These are phyloP conservation scores for Hecatera dysodea DNA, from an alignment of 2,888 invertebrate species.

Conservation along the genomic window DNA sequence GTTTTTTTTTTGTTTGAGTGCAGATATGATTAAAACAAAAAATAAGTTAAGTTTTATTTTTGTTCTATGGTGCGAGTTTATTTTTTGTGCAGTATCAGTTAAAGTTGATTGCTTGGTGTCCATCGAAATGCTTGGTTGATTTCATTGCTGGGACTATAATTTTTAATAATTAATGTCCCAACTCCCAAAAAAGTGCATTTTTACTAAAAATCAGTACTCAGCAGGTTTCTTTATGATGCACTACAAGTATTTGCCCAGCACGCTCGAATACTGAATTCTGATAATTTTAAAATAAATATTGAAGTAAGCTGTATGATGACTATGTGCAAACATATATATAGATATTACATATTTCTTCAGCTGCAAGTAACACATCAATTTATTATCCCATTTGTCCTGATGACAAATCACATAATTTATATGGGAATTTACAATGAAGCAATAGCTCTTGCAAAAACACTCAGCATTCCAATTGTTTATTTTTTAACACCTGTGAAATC, in stretches of 20 bases:
- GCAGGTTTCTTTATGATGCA: not conserved
- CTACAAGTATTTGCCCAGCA: not conserved
- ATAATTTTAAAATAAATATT: constrained; percentile 4
- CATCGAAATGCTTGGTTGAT: not conserved
- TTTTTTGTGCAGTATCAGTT: no score
- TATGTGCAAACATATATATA: constrained; percentile 4
- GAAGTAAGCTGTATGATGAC: constrained; percentile 19
- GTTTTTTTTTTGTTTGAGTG: no score
- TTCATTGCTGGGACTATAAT: no score
- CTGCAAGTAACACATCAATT: constrained; percentile 11
- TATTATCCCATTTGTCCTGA: constrained; percentile 42
- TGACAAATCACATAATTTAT: constrained; percentile 34
- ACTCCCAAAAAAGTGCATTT: not conserved
- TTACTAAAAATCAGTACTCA: no score
- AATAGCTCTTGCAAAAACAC: not conserved
- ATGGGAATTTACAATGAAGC: constrained; percentile 42
- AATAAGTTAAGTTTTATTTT: no score
- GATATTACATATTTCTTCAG: constrained; percentile 13
- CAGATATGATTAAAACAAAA: no score
- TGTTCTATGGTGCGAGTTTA: no score
- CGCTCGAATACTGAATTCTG: not conserved
- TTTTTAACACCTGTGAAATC: not conserved
- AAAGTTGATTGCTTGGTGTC: no score
- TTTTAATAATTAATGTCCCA: not conserved
- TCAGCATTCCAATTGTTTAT: not conserved